These are phyloP conservation scores for Cantharis flavilabris DNA, from an alignment of 2,888 invertebrate species.

Conservation along the genomic window DNA sequence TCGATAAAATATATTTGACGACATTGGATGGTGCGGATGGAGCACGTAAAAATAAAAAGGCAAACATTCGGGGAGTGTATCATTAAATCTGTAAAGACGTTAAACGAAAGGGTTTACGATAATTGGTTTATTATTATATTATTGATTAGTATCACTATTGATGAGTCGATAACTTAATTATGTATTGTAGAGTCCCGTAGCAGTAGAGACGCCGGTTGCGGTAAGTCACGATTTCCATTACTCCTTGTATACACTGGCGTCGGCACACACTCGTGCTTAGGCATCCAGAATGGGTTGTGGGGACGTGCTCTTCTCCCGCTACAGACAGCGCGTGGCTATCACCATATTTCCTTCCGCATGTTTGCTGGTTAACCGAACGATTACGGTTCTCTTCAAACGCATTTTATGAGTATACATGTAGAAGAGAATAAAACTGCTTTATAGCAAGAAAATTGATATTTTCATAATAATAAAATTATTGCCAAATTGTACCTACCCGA, in stretches of 20 bases:
- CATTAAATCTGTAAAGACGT: neutral
- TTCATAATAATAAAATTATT: conserved; percentile 45
- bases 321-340: conserved; percentile 35
- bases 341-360: conserved; percentile 41
- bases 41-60: neutral
- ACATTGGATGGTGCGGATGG: neutral
- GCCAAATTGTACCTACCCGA: conserved; percentile 38
- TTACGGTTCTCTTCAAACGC: conserved; percentile 44
- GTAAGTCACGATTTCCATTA: conserved; percentile 53
- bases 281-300: conserved; percentile 43
- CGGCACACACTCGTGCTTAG: conserved; percentile 45
- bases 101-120: conserved; percentile 13
- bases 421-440: conserved; percentile 47
- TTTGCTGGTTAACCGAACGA: conserved; percentile 43
- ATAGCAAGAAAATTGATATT: conserved; percentile 48
- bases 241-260: conserved; percentile 49
- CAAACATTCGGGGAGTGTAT: neutral
- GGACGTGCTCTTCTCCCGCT: conserved; percentile 43
- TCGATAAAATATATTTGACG: neutral
- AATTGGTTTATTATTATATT: conserved; percentile 31
- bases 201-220: conserved; percentile 35
- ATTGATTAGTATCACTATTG: conserved; percentile 27
- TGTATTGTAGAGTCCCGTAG: conserved; percentile 38
- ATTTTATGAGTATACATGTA: conserved; percentile 44
- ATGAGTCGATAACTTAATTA: conserved; percentile 43